phyloP scores from a whole-genome alignment of 2,113 vertebrate species.

The Silurus glanis region DNA sequence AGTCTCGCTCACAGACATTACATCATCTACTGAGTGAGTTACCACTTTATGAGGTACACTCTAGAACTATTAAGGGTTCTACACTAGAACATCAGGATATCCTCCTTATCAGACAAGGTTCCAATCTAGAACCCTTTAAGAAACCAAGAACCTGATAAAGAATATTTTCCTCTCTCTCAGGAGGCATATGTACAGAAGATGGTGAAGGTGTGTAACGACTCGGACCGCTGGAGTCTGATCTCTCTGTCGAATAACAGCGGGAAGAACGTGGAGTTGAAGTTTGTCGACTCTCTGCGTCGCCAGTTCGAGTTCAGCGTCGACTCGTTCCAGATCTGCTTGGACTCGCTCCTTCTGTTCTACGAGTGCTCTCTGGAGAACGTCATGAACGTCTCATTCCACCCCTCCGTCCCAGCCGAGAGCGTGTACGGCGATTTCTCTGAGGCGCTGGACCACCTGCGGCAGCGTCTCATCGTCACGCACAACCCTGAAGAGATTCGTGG shows the following conservation, averaged over 20 bases:
- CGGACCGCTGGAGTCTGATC: conserved; percentile 98
- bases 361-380: conserved; percentile 91
- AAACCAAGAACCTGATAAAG: background rate
- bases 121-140: background rate
- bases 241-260: conserved; percentile 97
- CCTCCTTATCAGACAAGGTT: background rate
- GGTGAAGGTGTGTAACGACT: conserved; percentile 98
- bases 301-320: conserved; percentile 99
- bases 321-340: conserved; percentile 97
- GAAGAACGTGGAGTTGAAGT: conserved; percentile 98
- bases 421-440: conserved; percentile 94
- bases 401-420: conserved; percentile 93
- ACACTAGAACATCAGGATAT: background rate
- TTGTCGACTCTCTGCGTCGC: conserved; percentile 93
- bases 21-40: background rate
- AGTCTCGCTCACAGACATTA: background rate
- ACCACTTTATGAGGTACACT: background rate
- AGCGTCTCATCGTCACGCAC: conserved; percentile 90
- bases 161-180: conserved; percentile 61
- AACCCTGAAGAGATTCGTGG: conserved; percentile 97
- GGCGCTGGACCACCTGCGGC: conserved; percentile 93
- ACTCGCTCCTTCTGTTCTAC: conserved; percentile 96
- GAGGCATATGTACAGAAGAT: conserved; percentile 99
- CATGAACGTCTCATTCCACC: conserved; percentile 95
- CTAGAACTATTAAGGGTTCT: background rate